Conservation (phyloP, 2,113 vertebrate genomes). For the human (Homo sapiens) region GRCh38 chr6:1637501-1638000, state of each 20-base stretch:
- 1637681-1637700: rapidly evolving
- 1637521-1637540: neutral
- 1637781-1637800: too few species aligned
- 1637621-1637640: neutral
- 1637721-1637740: neutral
- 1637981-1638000: neutral
- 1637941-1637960: neutral
- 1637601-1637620: neutral
- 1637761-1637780: neutral
- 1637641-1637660: neutral
- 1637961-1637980: neutral
- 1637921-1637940: neutral
- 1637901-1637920: neutral
- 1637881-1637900: neutral
- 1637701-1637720: neutral
- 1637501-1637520: too few species aligned
- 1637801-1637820: rapidly evolving
- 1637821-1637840: neutral
- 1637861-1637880: neutral
- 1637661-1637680: neutral
- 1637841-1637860: neutral
- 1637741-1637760: neutral
- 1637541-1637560: neutral
- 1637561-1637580: neutral
- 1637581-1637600: neutral